Base-by-base conservation (phyloP, 2,888 invertebrate genomes). In the Griposia aprilina region DNA sequence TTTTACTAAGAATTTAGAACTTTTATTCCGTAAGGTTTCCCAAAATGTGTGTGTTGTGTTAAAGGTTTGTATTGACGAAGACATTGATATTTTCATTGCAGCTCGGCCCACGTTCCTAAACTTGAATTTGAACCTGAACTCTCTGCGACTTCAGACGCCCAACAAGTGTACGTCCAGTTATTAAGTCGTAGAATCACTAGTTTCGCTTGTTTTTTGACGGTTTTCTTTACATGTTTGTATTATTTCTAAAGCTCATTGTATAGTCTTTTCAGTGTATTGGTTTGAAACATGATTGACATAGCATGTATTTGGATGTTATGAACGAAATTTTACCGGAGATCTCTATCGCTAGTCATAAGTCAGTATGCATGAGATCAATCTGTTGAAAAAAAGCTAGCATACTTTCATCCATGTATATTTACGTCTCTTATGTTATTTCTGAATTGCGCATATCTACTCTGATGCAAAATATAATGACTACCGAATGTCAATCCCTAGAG, bases 21-120 rank as follows among this genome's bases (percentile, higher is more conserved):
- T 76, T 55, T 76, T 76, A 71, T 68, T 41, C 7, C 41, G 55
- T 84, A 74, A 86, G 66, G 45, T n/a, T 74, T 23, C n/a, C 65
- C 26, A 66, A 66, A 70, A n/a, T 66, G 55, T 83, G 70, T 78
- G 76, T 88, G 76, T 78, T 75, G 20, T 78, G 45, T 87, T 65
- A 62, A 82, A 83, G 85, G 85, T 87, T 77, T 90, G 82, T 90
- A 93, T 90, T 95, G 90, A 94, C 91, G 88, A 89, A 89, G 86
- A 87, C 80, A 88, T 91, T 92, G 92, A 93, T 89, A 88, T 96
- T 95, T 97, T 93, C 95, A 97, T 98, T 98, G 97, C 99, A 99
- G 99, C 99, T 97, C 98, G 99, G 94, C 99, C 99, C 95, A 99
- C 99, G 96, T 99, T 99, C 98, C 98, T 99, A 97, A 99, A 99